phyloP scores from a whole-genome alignment of 2,888 invertebrate species.

The Ennomos fuscantarius region DNA sequence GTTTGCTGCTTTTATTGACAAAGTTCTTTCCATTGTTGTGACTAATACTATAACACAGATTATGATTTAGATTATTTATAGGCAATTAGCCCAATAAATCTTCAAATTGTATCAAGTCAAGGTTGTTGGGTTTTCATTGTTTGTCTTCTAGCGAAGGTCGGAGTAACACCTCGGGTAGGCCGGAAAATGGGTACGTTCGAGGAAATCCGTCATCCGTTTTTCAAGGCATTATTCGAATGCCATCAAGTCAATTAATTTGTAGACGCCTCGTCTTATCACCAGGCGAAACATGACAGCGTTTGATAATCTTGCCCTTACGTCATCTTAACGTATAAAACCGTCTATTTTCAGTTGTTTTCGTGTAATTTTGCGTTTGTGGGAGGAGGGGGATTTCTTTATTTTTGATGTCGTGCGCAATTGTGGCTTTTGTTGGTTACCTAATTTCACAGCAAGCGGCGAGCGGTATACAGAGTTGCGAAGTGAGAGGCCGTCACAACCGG shows the following conservation, averaged over 20 bases:
- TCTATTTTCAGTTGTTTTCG: slow-evolving; percentile 54
- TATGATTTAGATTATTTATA: slow-evolving; percentile 70
- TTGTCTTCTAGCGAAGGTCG: slow-evolving; percentile 81
- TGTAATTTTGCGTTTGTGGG: slow-evolving; percentile 52
- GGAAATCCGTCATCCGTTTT: slow-evolving; percentile 80
- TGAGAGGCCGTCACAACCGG: slow-evolving; percentile 84
- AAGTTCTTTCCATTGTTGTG: slow-evolving; percentile 63
- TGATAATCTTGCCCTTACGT: slow-evolving; percentile 55
- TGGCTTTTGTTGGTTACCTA: slow-evolving; percentile 81
- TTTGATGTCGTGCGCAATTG: slow-evolving; percentile 66
- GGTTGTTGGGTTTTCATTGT: slow-evolving; percentile 79
- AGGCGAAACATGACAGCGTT: slow-evolving; percentile 49
- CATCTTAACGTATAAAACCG: slow-evolving; percentile 47
- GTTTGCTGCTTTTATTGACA: slow-evolving; percentile 62
- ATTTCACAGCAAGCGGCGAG: slow-evolving; percentile 78
- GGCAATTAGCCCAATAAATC: slow-evolving; percentile 75
- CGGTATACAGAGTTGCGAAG: slow-evolving; percentile 80
- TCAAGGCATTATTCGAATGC: slow-evolving; percentile 74
- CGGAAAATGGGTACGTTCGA: slow-evolving; percentile 75
- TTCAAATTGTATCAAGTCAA: slow-evolving; percentile 77
- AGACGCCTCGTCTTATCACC: slow-evolving; percentile 52
- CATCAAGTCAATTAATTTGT: slow-evolving; percentile 54
- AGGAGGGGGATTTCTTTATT: slow-evolving; percentile 65
- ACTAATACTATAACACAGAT: slow-evolving; percentile 69
- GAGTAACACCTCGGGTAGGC: slow-evolving; percentile 66